Percentiles rank a stretch among this genome's conserved stretches.
Conservation (phyloP, 2,797 vertebrate genomes). For the Gambelia wislizenii region DNA sequence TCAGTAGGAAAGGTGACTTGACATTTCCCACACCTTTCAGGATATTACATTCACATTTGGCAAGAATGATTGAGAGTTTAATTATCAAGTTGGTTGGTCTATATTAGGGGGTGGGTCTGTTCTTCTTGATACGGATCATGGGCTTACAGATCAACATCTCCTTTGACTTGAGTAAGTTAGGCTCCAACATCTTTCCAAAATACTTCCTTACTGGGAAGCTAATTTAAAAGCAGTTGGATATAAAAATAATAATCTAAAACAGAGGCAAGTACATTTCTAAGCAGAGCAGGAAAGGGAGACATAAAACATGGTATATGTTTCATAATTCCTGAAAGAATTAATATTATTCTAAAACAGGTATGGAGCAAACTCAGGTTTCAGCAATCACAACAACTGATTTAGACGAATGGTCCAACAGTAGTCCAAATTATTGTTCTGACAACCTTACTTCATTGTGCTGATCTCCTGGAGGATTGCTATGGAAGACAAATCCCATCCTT, state of each 20-base stretch:
- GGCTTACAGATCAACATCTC: constrained; percentile 36
- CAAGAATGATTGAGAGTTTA: constrained; percentile 67
- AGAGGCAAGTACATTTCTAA: not conserved
- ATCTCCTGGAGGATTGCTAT: not conserved
- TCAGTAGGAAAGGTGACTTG: constrained; percentile 69
- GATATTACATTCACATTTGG: constrained; percentile 70
- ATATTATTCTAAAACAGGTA: not conserved
- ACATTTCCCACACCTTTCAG: constrained; percentile 64
- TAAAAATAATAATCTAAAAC: not conserved
- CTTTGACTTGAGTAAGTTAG: constrained; percentile 18
- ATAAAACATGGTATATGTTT: not conserved
- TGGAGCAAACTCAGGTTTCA: not conserved
- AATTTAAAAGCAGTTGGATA: constrained; percentile 8
- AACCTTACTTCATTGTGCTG: not conserved
- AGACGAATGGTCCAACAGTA: not conserved
- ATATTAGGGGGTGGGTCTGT: constrained; percentile 45
- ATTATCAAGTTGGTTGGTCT: constrained; percentile 71
- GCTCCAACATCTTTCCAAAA: constrained; percentile 28
- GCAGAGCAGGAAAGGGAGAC: fast-evolving
- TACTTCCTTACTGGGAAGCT: not conserved
- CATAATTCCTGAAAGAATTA: constrained; percentile 21
- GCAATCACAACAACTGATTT: not conserved
- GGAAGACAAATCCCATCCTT: not conserved
- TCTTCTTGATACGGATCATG: constrained; percentile 43
- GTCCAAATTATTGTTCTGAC: not conserved